Evolutionary conservation across 2,888 invertebrate species (phyloP).

Genomic region (Rotaria sp.): DNA sequence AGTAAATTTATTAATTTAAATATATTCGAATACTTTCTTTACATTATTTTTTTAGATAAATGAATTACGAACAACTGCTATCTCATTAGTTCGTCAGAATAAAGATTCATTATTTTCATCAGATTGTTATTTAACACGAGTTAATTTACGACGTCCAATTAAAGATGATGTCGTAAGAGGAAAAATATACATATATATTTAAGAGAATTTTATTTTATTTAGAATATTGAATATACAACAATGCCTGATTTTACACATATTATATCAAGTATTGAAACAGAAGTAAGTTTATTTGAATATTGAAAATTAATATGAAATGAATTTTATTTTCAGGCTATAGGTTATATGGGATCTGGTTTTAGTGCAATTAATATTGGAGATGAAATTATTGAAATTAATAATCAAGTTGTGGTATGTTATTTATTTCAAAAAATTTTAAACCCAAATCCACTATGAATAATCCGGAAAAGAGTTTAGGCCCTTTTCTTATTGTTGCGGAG

Average conservation of each 20-base stretch:
- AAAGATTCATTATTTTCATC: conserved; percentile 29
- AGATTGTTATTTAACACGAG: conserved; percentile 12
- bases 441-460: no score
- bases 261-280: conserved; percentile 26
- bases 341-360: conserved; percentile 22
- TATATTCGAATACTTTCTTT: no score
- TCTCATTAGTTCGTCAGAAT: conserved; percentile 16
- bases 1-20: not conserved
- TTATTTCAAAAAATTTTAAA: not conserved
- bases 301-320: not conserved
- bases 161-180: conserved; percentile 4
- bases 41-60: not conserved
- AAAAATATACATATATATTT: not conserved
- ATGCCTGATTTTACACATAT: conserved; percentile 29
- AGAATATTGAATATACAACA: conserved; percentile 29
- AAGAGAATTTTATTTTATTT: not conserved
- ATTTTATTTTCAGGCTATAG: not conserved
- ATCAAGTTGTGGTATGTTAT: conserved; percentile 60
- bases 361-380: conserved; percentile 63
- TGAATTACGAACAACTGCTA: not conserved
- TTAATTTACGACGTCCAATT: conserved; percentile 23
- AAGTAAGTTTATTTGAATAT: not conserved
- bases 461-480: no score
- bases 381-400: conserved; percentile 81
- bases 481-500: no score